These are phyloP conservation scores for Temnothorax unifasciatus DNA, from an alignment of 2,888 invertebrate genomes.

Conservation along the genomic window DNA sequence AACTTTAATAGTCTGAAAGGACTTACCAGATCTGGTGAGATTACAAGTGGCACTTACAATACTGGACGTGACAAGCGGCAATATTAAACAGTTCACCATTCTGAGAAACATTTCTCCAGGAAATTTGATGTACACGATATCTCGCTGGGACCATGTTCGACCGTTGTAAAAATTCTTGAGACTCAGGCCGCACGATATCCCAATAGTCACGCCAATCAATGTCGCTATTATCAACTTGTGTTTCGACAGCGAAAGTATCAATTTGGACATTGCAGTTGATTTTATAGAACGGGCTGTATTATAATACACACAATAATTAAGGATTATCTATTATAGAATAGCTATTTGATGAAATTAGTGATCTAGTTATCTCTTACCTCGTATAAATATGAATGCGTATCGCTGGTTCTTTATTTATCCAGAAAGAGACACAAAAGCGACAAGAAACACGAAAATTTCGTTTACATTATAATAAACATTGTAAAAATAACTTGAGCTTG, in stretches of 20 bases:
- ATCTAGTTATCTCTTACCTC: background rate
- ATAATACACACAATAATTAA: no score
- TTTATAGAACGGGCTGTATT: no score
- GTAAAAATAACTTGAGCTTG: background rate
- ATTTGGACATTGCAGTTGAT: constrained; percentile 34
- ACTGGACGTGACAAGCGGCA: constrained; percentile 96
- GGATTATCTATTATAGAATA: no score
- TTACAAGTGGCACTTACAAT: constrained; percentile 90
- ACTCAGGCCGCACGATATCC: constrained; percentile 76
- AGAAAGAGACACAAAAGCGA: background rate
- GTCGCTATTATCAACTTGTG: constrained; percentile 76
- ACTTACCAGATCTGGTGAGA: constrained; percentile 81
- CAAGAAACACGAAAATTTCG: background rate
- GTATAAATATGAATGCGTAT: background rate
- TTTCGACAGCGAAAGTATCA: constrained; percentile 29
- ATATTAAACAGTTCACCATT: constrained; percentile 97
- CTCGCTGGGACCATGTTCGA: constrained; percentile 91
- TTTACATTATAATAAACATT: background rate
- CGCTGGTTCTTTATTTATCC: background rate
- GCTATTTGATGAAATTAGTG: no score
- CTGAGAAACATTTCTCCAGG: constrained; percentile 97
- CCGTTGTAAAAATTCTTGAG: constrained; percentile 77
- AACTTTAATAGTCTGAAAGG: background rate
- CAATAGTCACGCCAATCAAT: constrained; percentile 76
- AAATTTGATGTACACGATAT: constrained; percentile 97